Base-by-base conservation (phyloP, 1,140 invertebrate genomes). In the Drosophila nikananu region DNA sequence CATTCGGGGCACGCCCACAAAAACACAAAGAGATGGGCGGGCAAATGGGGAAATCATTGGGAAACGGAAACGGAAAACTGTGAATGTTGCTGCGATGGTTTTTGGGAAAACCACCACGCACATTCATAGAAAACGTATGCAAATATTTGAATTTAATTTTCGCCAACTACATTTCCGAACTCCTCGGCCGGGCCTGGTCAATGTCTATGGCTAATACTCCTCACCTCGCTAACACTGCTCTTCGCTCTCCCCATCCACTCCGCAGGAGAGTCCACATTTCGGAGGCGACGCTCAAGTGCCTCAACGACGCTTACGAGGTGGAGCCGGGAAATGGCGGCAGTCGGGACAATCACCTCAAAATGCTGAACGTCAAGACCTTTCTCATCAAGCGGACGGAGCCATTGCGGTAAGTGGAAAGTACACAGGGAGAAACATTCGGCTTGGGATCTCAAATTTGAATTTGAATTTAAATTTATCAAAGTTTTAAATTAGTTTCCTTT, bases 191-290 rank as follows among this genome's bases (percentile, higher is more conserved):
- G 30, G 19, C 21, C 44, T 25, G 64, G 42, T 42, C 57, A 10
- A 55, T 59, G 49, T 52, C 57, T 19, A 51, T 51, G 55, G 32
- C 42, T 48, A 70, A 44, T 64, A 30, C 19, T 39, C n/a, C 41
- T 25, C 27, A 19, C 46, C 48, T 66, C 13, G 37, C 23, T 23
- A 32, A 30, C n/a, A 12, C 25, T 19, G 9, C 21, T 30, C 15
- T 13, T n/a, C 27, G 8, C 19, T 37, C 32, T 19, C 37, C 37
- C 6, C 3, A 1, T 30, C 32, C 21, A 23, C 4, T 39, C 6
- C 93, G 92, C 87, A 98, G 98, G 13, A 95, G 97, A 49, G 97
- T 99, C 37, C 98, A 99, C 90, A 98, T 99, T 86, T 98, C 97
- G 1, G 95, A 96, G 76, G 95, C 97, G 2, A 98, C 98, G 0